phyloP scores from a whole-genome alignment of 2,797 vertebrate species.

The Chaetodon trifasciatus region DNA sequence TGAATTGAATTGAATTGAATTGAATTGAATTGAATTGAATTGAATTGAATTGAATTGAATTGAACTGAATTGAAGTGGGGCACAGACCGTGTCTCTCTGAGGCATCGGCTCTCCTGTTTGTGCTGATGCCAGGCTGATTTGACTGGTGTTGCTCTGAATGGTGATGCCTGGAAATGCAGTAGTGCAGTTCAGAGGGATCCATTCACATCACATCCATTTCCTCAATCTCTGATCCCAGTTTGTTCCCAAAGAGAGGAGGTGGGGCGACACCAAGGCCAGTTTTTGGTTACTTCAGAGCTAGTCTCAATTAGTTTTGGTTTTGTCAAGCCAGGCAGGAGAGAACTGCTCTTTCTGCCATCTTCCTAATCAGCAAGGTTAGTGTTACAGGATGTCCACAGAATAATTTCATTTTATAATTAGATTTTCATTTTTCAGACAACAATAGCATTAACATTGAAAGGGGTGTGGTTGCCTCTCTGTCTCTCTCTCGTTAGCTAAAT shows the following conservation, averaged over 20 bases:
- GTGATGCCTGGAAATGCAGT: neutral
- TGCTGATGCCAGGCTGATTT: neutral
- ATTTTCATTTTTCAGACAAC: neutral
- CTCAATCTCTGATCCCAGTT: slow-evolving; percentile 9
- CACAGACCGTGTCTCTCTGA: neutral
- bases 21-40: no score
- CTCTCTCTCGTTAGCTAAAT: slow-evolving; percentile 11
- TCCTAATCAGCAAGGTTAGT: slow-evolving; percentile 23
- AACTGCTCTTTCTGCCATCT: slow-evolving; percentile 9
- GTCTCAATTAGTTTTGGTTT: neutral
- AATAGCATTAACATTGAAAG: neutral
- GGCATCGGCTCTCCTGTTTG: neutral
- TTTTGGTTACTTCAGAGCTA: slow-evolving; percentile 19
- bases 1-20: no score
- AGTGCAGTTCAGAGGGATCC: neutral
- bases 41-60: no score
- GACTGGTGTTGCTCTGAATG: neutral
- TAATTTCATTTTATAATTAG: no score
- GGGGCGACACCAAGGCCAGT: neutral
- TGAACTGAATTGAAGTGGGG: no score
- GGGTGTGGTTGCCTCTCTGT: neutral
- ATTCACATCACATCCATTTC: slow-evolving; percentile 1
- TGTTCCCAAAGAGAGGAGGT: neutral
- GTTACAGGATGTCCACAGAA: slow-evolving; percentile 3
- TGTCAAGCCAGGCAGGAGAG: slow-evolving; percentile 11